Base-by-base conservation (phyloP, 2,113 vertebrate species). In the Plestiodon gilberti region DNA sequence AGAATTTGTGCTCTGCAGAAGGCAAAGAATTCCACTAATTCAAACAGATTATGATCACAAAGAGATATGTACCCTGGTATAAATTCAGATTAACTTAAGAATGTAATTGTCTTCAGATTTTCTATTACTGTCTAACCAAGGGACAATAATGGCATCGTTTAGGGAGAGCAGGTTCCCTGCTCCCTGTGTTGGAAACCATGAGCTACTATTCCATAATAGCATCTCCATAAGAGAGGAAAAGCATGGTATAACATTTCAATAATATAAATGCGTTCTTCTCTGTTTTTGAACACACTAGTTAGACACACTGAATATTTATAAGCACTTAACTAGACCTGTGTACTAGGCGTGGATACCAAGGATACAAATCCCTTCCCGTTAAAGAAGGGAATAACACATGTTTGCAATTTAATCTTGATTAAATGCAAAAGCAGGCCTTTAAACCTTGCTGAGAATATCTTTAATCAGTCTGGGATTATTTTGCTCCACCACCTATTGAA, bases 71-170 rank as follows among this genome's bases (percentile, higher is more conserved):
- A 30, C 23, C 71, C 22, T 76, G 57, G 55, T 84, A 52, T 38
- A 91, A 89, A 83, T 38, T 40, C 35, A 70, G 33, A 14, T 86
- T 82, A 87, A 82, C 10, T 33, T 48, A 55, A 25, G 23, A 17
- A 40, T 61, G n/a, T 33, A 88, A 75, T 10, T 85, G 73, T 85
- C 83, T 86, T 57, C 0, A 0, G 35, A 33, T 90, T 87, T 91
- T 64, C 43, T 23, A 30, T 10, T 52, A 11, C 55, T 18, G 52
- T 55, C 48, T 17, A 62, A 20, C 38, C 25, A 67, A 38, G n/a
- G 20, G 25, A 52, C 18, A 77, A 6, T 78, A 15, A 15, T 25
- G 13, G 43, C 48, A 35, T 28, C 20, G 40, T 22, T 8, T 57
- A 0, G n/a, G 0, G 6, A 73, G 2, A 23, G 14, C 33, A 0